Evolutionary conservation across 2,113 vertebrate genomes (phyloP).

Genomic region (Chloroceryle aenea): DNA sequence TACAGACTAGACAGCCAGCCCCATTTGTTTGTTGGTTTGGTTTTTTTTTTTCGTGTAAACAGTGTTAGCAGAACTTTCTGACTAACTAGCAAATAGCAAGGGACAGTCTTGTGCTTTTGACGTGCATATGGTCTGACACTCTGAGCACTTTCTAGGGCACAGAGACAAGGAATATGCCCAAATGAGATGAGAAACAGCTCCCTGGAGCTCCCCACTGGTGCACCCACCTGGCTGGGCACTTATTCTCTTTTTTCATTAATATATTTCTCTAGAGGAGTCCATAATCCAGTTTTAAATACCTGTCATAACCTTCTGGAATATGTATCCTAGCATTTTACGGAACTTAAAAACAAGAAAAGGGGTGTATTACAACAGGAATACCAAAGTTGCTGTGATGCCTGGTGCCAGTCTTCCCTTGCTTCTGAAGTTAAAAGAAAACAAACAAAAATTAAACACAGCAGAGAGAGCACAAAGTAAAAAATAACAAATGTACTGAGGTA

Average conservation of each 20-base stretch:
- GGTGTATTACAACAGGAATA: neutral
- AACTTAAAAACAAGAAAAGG: neutral
- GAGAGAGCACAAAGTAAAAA: neutral
- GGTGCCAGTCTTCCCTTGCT: neutral
- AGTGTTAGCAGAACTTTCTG: neutral
- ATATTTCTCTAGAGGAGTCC: neutral
- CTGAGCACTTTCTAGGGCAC: neutral
- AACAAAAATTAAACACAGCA: neutral
- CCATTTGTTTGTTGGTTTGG: fast-evolving
- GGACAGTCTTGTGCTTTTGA: neutral
- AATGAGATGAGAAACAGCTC: neutral
- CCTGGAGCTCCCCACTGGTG: neutral
- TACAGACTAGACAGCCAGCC: neutral
- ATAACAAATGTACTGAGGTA: neutral
- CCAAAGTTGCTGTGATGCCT: fast-evolving
- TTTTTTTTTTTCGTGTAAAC: neutral
- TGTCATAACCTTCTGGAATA: neutral
- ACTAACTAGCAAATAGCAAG: neutral
- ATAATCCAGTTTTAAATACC: neutral
- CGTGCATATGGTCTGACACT: neutral
- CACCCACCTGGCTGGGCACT: neutral
- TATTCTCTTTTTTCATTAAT: neutral
- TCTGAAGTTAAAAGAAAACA: neutral
- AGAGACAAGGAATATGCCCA: neutral
- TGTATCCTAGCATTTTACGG: neutral